A percentile compares a stretch with the other conserved stretches of the same genome.
phyloP scores from a whole-genome alignment of 2,888 invertebrate species.

The Sisyra terminalis region DNA sequence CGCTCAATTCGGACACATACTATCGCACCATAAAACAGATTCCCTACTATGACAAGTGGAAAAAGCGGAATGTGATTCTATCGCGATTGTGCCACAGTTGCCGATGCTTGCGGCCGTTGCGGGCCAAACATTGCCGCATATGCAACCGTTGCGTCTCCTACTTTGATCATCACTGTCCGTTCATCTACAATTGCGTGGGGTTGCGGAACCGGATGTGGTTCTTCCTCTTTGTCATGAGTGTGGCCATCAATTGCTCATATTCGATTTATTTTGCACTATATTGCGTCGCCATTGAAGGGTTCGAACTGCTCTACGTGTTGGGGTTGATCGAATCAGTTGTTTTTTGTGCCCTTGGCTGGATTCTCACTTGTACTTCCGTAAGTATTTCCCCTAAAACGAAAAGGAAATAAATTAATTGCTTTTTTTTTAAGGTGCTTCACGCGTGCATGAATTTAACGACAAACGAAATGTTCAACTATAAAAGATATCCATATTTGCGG shows the following conservation, averaged over 20 bases:
- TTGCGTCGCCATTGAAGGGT: constrained; percentile 69
- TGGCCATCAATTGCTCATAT: constrained; percentile 75
- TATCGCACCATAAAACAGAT: constrained; percentile 82
- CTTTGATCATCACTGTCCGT: constrained; percentile 91
- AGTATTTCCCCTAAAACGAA: too few species aligned
- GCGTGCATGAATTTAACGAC: constrained; percentile 88
- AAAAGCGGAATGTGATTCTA: constrained; percentile 65
- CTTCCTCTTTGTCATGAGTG: constrained; percentile 73
- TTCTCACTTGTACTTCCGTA: constrained; percentile 75
- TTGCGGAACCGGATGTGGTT: constrained; percentile 87
- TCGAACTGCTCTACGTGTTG: constrained; percentile 69
- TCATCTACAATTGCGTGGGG: constrained; percentile 90
- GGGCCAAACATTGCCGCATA: constrained; percentile 84
- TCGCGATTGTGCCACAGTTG: constrained; percentile 84
- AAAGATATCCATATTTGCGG: constrained; percentile 74
- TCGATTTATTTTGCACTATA: constrained; percentile 79
- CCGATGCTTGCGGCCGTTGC: constrained; percentile 65
- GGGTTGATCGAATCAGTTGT: constrained; percentile 68
- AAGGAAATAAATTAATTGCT: constrained; percentile 14
- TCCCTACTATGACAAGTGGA: constrained; percentile 85
- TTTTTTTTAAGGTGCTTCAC: constrained; percentile 56
- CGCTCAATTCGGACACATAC: constrained; percentile 78
- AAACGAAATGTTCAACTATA: constrained; percentile 90
- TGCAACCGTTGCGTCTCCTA: constrained; percentile 67
- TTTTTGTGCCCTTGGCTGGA: constrained; percentile 76